phyloP scores from a whole-genome alignment of 2,888 invertebrate genomes.

The Drosophila infuscata region DNA sequence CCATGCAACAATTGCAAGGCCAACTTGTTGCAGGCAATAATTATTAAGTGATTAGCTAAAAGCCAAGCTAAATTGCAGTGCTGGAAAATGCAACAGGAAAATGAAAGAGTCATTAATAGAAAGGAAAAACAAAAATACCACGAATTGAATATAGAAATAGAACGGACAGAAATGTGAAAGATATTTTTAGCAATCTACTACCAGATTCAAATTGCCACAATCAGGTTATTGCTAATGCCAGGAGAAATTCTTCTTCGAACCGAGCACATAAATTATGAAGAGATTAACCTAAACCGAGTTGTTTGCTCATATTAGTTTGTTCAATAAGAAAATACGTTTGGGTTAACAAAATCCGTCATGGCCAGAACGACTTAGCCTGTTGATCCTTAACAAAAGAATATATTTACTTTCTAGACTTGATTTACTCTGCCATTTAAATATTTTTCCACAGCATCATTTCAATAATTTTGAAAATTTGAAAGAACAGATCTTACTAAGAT shows the following conservation, averaged over 20 bases:
- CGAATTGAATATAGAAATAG: not conserved
- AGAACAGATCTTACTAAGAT: not conserved
- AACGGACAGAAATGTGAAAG: not conserved
- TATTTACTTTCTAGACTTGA: not conserved
- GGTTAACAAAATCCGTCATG: not conserved
- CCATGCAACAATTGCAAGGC: slow-evolving; percentile 6
- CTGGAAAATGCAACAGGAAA: not conserved
- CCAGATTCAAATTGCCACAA: not conserved
- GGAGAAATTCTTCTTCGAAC: not conserved
- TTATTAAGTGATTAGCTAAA: not conserved
- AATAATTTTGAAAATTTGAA: not conserved
- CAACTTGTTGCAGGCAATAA: not conserved
- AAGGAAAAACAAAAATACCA: not conserved
- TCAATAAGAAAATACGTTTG: not conserved
- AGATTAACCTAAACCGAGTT: not conserved
- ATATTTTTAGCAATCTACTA: not conserved
- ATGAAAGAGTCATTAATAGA: not conserved
- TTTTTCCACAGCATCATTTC: not conserved
- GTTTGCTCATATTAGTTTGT: no score
- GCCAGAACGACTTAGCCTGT: not conserved
- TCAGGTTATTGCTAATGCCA: not conserved
- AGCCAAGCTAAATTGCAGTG: not conserved
- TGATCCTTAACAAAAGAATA: not conserved
- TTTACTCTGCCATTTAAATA: not conserved
- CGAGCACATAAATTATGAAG: not conserved